Conservation (phyloP, 1,140 invertebrate species). For the Panagrolaimus sp. region DNA sequence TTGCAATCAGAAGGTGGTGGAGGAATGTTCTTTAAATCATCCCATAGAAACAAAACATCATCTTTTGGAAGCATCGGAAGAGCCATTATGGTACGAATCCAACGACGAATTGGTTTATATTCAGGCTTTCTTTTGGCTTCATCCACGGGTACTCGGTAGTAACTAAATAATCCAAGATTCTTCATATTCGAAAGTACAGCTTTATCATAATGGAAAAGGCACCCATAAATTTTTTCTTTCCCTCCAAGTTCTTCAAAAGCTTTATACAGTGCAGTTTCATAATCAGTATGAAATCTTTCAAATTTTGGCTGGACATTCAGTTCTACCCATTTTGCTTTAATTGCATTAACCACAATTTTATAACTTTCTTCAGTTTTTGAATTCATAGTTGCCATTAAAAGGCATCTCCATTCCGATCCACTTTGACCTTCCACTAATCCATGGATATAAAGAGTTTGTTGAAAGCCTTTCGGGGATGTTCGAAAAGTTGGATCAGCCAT, state of each 20-base stretch:
- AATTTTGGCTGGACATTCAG: not conserved
- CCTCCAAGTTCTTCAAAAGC: not conserved
- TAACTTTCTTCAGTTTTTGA: not conserved
- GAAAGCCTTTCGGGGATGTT: not conserved
- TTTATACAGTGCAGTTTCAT: not conserved
- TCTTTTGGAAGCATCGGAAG: not conserved
- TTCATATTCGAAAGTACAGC: not conserved
- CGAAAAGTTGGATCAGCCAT: not conserved
- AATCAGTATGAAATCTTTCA: not conserved
- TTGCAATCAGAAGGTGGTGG: not conserved
- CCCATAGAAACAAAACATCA: not conserved
- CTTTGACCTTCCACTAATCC: not conserved
- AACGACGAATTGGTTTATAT: not conserved
- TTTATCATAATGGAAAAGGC: not conserved
- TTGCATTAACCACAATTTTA: not conserved
- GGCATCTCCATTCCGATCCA: not conserved
- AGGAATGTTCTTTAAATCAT: not conserved
- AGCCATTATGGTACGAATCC: not conserved
- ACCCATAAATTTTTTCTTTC: not conserved
- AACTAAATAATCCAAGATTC: not conserved
- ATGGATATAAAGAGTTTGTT: not conserved
- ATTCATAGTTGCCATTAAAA: not conserved
- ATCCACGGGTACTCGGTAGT: not conserved
- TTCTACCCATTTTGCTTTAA: not conserved
- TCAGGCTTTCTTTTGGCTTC: not conserved